Percentiles rank a stretch among this genome's conserved stretches.
These are phyloP conservation scores for Macrophya annulata DNA, from an alignment of 2,888 invertebrate genomes.

Conservation along the genomic window DNA sequence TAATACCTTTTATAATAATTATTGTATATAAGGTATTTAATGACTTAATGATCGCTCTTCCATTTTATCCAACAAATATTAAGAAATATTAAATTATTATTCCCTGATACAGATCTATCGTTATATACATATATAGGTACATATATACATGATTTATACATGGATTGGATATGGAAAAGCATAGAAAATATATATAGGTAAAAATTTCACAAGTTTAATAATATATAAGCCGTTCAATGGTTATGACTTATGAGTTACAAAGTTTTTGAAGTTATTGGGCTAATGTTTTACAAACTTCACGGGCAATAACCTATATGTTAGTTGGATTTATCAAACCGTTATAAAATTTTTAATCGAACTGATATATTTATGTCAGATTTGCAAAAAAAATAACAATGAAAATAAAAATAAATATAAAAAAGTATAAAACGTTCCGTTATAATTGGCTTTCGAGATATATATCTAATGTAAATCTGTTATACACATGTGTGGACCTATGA, in stretches of 20 bases:
- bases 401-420: constrained; percentile 5
- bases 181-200: too few species aligned
- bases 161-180: too few species aligned
- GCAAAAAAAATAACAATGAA: not conserved
- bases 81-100: not conserved
- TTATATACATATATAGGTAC: too few species aligned
- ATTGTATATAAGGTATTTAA: not conserved
- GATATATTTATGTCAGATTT: constrained; percentile 5
- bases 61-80: not conserved
- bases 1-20: constrained; percentile 8
- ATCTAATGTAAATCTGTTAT: constrained; percentile 5
- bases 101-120: not conserved
- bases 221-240: not conserved
- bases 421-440: constrained; percentile 6
- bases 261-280: not conserved
- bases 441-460: constrained; percentile 18
- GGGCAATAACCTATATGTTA: not conserved
- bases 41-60: not conserved
- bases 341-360: not conserved
- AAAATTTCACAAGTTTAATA: too few species aligned
- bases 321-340: constrained; percentile 24
- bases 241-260: not conserved
- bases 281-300: not conserved
- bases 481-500: not conserved
- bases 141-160: too few species aligned